Conservation (phyloP, 2,888 invertebrate species). For the Rhaphigaster nebulosa region DNA sequence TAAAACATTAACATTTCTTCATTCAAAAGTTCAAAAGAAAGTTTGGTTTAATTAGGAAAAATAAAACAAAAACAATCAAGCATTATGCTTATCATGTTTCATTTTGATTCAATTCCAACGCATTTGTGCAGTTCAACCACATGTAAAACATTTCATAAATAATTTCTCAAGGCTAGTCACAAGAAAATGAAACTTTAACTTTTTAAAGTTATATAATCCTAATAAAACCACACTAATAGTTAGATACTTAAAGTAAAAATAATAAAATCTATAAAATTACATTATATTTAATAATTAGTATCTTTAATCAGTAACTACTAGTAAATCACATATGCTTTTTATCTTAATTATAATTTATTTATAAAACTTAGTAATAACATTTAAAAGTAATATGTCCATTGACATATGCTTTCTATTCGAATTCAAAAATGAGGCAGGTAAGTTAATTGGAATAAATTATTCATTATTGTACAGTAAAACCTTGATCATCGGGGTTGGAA, state of each 20-base stretch:
- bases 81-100: neutral
- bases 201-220: neutral
- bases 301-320: neutral
- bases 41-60: neutral
- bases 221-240: neutral
- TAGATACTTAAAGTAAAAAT: neutral
- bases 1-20: neutral
- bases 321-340: slow-evolving; percentile 23
- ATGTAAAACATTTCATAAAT: slow-evolving; percentile 15
- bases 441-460: neutral
- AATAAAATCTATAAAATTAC: neutral
- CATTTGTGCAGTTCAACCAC: slow-evolving; percentile 39
- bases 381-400: neutral
- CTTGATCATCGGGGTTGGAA: neutral
- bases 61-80: neutral
- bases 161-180: slow-evolving; percentile 10
- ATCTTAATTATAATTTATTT: neutral
- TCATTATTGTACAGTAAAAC: neutral
- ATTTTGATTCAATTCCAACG: slow-evolving; percentile 23
- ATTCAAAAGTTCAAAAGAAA: neutral
- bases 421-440: neutral
- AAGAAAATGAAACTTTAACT: neutral
- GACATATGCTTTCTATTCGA: neutral
- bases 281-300: neutral
- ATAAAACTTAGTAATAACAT: neutral